Evolutionary conservation across 2,888 invertebrate species (phyloP).

Genomic region (Machimus atricapillus): DNA sequence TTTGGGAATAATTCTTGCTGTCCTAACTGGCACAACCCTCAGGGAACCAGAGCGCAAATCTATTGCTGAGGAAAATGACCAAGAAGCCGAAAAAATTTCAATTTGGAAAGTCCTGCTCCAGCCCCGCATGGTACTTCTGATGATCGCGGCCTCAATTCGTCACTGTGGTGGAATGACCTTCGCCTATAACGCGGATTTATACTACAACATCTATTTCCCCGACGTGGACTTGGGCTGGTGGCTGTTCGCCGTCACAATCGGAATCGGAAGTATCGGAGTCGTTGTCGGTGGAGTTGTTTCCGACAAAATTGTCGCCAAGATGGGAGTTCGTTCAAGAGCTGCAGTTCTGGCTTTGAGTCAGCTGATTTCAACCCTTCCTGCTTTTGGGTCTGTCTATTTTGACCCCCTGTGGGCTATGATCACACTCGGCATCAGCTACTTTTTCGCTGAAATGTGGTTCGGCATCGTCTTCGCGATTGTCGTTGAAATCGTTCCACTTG

Average conservation of each 20-base stretch:
- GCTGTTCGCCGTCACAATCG: conserved; percentile 87
- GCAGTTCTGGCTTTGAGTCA: conserved; percentile 82
- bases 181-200: conserved; percentile 89
- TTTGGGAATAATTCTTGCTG: conserved; percentile 74
- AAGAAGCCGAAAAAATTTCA: conserved; percentile 66
- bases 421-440: conserved; percentile 85
- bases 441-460: conserved; percentile 96
- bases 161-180: conserved; percentile 92
- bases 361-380: conserved; percentile 81
- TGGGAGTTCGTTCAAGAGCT: conserved; percentile 84
- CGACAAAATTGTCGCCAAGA: conserved; percentile 85
- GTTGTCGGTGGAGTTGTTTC: conserved; percentile 78
- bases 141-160: conserved; percentile 85
- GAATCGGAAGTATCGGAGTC: conserved; percentile 75
- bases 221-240: conserved; percentile 90
- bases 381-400: conserved; percentile 85
- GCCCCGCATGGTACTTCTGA: conserved; percentile 80
- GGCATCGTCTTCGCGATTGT: conserved; percentile 90
- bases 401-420: conserved; percentile 86
- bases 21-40: conserved; percentile 76
- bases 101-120: conserved; percentile 80
- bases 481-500: conserved; percentile 85
- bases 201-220: conserved; percentile 87
- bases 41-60: conserved; percentile 78
- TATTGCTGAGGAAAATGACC: conserved; percentile 71